These are phyloP conservation scores for Orycteropus afer DNA, from an alignment of 2,113 vertebrate species.

Conservation along the genomic window DNA sequence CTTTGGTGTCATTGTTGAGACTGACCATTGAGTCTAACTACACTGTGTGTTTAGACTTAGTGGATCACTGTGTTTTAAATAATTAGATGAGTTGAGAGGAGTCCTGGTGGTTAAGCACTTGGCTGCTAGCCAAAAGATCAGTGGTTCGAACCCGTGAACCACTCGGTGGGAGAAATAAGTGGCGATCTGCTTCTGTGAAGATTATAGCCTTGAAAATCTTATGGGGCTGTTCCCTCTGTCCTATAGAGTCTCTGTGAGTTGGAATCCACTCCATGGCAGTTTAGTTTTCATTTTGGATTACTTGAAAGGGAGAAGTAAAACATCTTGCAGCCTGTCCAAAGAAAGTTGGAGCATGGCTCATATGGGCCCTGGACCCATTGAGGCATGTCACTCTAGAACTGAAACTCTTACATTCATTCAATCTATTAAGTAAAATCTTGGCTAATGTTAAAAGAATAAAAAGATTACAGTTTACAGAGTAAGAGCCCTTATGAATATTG, in stretches of 20 bases:
- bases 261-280: not conserved
- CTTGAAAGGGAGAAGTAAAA: conserved; percentile 3
- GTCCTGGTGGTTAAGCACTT: not conserved
- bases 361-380: not conserved
- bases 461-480: conserved; percentile 5
- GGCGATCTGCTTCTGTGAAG: not conserved
- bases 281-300: not conserved
- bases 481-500: not conserved
- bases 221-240: not conserved
- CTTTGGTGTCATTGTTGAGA: not conserved
- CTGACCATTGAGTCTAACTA: not conserved
- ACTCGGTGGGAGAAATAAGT: not conserved
- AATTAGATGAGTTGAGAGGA: not conserved
- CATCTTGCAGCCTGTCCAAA: not conserved
- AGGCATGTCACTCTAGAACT: not conserved
- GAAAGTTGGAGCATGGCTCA: not conserved
- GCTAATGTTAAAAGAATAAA: not conserved
- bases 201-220: not conserved
- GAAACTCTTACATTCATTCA: not conserved
- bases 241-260: not conserved
- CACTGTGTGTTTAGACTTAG: not conserved
- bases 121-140: not conserved
- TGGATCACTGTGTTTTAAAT: not conserved
- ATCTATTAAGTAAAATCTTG: conserved; percentile 2
- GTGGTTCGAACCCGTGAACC: not conserved